Evolutionary conservation across 2,113 vertebrate genomes (phyloP).

Genomic region (Camarhynchus parvulus): DNA sequence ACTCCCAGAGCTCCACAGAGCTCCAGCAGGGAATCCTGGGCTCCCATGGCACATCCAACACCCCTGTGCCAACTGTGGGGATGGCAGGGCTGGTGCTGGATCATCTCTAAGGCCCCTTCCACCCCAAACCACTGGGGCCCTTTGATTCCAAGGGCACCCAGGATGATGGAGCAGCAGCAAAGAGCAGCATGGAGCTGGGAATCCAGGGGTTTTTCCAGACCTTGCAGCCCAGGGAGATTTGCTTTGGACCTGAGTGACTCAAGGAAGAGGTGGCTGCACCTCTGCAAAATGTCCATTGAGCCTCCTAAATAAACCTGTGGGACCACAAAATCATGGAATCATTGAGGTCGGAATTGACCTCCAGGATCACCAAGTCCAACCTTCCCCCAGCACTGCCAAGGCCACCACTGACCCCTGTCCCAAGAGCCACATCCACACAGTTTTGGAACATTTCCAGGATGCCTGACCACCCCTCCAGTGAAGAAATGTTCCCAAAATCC

Average conservation of each 20-base stretch:
- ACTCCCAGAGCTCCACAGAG: background rate
- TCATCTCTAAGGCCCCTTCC: background rate
- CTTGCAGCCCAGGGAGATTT: background rate
- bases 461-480: background rate
- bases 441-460: background rate
- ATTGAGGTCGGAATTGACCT: background rate
- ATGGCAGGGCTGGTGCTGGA: background rate
- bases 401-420: background rate
- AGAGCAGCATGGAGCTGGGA: background rate
- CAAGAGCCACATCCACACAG: background rate
- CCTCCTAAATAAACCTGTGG: background rate
- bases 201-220: background rate
- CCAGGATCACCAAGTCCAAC: background rate
- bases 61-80: rapidly evolving
- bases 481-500: rapidly evolving
- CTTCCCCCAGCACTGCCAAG: background rate
- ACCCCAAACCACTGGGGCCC: background rate
- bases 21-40: background rate
- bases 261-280: background rate
- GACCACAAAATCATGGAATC: background rate
- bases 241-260: background rate
- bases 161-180: background rate
- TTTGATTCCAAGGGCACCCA: background rate
- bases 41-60: background rate
- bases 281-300: background rate